phyloP scores from a whole-genome alignment of 2,797 vertebrate genomes.

The Eulemur coronatus region DNA sequence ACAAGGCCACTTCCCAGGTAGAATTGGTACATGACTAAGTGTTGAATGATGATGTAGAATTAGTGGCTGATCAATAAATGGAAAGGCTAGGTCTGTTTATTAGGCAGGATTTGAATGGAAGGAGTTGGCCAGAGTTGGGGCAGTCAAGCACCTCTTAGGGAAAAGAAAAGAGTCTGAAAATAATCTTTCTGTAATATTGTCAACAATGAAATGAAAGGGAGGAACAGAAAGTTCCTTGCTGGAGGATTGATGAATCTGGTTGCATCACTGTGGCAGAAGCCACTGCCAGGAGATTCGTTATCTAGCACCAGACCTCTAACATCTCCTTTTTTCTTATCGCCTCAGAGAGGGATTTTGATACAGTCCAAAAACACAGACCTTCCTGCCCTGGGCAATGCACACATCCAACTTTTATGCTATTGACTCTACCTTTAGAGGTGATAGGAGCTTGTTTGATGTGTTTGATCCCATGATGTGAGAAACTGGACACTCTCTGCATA shows the following conservation, averaged over 20 bases:
- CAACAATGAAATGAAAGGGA: slow-evolving; percentile 60
- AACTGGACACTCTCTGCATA: not conserved
- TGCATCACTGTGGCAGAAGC: slow-evolving; percentile 18
- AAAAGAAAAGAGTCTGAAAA: slow-evolving; percentile 66
- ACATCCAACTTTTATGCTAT: not conserved
- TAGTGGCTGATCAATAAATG: slow-evolving; percentile 14
- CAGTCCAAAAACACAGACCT: not conserved
- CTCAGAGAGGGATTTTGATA: not conserved
- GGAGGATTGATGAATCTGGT: not conserved
- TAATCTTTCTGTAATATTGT: slow-evolving; percentile 60
- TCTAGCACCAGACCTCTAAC: not conserved
- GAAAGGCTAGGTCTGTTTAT: slow-evolving; percentile 41
- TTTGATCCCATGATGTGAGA: not conserved
- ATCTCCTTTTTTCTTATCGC: not conserved
- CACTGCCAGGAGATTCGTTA: not conserved
- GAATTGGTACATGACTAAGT: slow-evolving; percentile 15
- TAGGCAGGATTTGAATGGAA: not conserved
- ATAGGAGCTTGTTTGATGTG: slow-evolving; percentile 10
- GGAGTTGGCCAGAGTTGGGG: slow-evolving; percentile 9
- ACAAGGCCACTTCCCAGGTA: slow-evolving; percentile 59
- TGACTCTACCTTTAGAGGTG: not conserved
- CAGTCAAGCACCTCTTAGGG: slow-evolving; percentile 48
- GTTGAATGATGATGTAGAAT: slow-evolving; percentile 22
- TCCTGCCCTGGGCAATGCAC: not conserved
- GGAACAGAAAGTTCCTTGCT: slow-evolving; percentile 48